Percentiles rank a stretch among this genome's conserved stretches.
Evolutionary conservation across 2,888 invertebrate genomes (phyloP).

Genomic region (Heliothis peltigera): DNA sequence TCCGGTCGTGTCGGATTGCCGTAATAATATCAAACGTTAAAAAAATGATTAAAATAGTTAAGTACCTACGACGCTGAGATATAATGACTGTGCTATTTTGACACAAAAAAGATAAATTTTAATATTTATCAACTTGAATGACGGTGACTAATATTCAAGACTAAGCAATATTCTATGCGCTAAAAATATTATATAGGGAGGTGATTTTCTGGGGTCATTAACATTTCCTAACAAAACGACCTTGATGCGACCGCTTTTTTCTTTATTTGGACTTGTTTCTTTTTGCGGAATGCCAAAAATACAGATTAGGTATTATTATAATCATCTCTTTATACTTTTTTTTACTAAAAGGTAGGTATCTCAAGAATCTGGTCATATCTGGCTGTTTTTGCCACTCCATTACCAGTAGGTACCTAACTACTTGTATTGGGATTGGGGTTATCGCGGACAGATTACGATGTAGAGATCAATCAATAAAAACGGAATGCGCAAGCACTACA

Average conservation of each 20-base stretch:
- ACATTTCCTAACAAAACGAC: neutral
- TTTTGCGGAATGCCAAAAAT: constrained; percentile 1
- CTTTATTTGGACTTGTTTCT: constrained; percentile 2
- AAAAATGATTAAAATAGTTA: too few relatives aligned
- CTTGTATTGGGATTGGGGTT: constrained; percentile 18
- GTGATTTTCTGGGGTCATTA: too few relatives aligned
- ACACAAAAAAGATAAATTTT: too few relatives aligned
- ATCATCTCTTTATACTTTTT: neutral
- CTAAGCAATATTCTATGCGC: too few relatives aligned
- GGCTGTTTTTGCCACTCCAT: constrained; percentile 2
- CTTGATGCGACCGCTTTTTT: constrained; percentile 2
- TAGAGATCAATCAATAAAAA: constrained; percentile 24
- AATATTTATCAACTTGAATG: too few relatives aligned
- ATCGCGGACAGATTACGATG: constrained; percentile 11
- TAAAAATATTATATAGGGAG: too few relatives aligned
- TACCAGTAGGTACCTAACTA: neutral
- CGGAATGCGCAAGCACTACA: constrained; percentile 3
- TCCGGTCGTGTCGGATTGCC: too few relatives aligned
- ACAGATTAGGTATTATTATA: neutral
- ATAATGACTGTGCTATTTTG: too few relatives aligned
- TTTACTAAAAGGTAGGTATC: neutral
- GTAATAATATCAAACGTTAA: too few relatives aligned
- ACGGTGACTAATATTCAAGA: too few relatives aligned
- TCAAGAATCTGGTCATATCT: neutral
- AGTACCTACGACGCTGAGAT: too few relatives aligned